phyloP scores from a whole-genome alignment of 2,888 invertebrate species.

The Hesperia comma region DNA sequence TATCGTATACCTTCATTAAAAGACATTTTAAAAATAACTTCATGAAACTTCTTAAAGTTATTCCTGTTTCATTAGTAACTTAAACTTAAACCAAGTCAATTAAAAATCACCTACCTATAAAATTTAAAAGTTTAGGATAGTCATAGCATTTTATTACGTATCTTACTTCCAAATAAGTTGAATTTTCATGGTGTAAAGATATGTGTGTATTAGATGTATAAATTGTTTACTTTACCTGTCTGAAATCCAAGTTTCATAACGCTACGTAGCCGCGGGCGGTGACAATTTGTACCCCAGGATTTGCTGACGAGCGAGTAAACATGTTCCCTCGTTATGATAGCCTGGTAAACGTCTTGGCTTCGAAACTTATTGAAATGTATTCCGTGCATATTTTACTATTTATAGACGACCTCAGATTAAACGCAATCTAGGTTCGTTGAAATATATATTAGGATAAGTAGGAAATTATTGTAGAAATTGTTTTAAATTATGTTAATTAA shows the following conservation, averaged over 20 bases:
- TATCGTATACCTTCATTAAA: too few relatives aligned
- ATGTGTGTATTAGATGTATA: conserved; percentile 24
- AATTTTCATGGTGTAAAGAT: conserved; percentile 10
- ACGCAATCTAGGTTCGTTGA: neutral
- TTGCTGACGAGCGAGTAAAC: conserved; percentile 75
- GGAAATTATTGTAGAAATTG: too few relatives aligned
- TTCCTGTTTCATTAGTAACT: too few relatives aligned
- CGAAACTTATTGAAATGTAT: conserved; percentile 29
- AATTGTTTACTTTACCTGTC: conserved; percentile 30
- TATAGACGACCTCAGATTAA: neutral
- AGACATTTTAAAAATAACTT: too few relatives aligned
- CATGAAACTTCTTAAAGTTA: too few relatives aligned
- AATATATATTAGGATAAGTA: too few relatives aligned
- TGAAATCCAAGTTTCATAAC: conserved; percentile 62
- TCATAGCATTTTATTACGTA: too few relatives aligned
- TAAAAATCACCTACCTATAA: too few relatives aligned
- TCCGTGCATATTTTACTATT: conserved; percentile 11
- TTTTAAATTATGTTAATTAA: too few relatives aligned
- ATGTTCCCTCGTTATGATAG: conserved; percentile 59
- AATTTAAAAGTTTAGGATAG: too few relatives aligned
- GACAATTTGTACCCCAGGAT: conserved; percentile 74
- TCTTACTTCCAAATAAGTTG: neutral
- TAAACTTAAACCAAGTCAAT: too few relatives aligned
- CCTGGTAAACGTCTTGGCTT: conserved; percentile 31
- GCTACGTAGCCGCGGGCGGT: conserved; percentile 67